Evolutionary conservation across 2,113 vertebrate species (phyloP).

Genomic region (rabbit (Oryctolagus cuniculus)): mOryCun1.1 NC_091444.1:27001001-27001500

Average conservation of each 20-base stretch:
- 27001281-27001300: background rate
- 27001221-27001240: background rate
- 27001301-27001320: background rate
- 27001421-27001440: rapidly evolving
- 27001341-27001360: background rate
- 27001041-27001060: background rate
- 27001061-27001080: background rate
- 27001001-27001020: background rate
- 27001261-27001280: background rate
- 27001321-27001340: background rate
- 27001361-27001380: background rate
- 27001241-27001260: background rate
- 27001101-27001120: background rate
- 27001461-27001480: background rate
- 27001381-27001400: background rate
- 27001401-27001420: background rate
- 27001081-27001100: background rate
- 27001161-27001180: background rate
- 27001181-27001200: background rate
- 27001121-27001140: background rate
- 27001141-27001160: background rate
- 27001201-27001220: too few species aligned
- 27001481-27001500: background rate
- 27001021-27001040: background rate
- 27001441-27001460: background rate